A percentile compares a stretch with the other conserved stretches of the same genome.
Evolutionary conservation across 2,888 invertebrate genomes (phyloP).

Genomic region (Andrena bicolor): DNA sequence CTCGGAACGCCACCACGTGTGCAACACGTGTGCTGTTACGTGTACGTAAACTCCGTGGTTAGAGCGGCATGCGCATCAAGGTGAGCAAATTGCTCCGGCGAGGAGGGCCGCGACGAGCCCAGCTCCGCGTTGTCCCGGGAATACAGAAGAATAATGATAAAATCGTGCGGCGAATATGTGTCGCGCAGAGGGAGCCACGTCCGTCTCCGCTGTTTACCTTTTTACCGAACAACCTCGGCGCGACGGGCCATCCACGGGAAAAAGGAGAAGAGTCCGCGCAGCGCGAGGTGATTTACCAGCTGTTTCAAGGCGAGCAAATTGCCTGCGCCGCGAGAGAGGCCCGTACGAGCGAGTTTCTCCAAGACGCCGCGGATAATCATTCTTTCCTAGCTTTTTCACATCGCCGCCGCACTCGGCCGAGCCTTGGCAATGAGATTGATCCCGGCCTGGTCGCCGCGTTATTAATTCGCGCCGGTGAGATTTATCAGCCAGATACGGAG

Average conservation of each 20-base stretch:
- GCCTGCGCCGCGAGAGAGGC: constrained; percentile 47
- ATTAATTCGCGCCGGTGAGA: constrained; percentile 56
- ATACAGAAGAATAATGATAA: constrained; percentile 26
- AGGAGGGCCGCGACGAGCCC: constrained; percentile 42
- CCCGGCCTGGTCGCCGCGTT: constrained; percentile 53
- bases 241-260: background rate
- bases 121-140: constrained; percentile 20
- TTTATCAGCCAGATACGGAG: constrained; percentile 49
- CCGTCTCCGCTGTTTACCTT: background rate
- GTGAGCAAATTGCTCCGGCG: constrained; percentile 62
- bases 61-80: constrained; percentile 56
- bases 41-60: constrained; percentile 43
- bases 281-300: constrained; percentile 59
- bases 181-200: background rate
- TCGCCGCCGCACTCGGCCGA: background rate
- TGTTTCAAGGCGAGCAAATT: constrained; percentile 61
- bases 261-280: constrained; percentile 35
- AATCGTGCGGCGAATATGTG: background rate
- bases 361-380: constrained; percentile 46
- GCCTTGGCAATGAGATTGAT: constrained; percentile 68
- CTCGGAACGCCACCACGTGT: constrained; percentile 56
- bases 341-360: constrained; percentile 46
- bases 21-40: constrained; percentile 27
- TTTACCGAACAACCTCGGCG: no score
- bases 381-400: constrained; percentile 9